Evolutionary conservation across 2,113 vertebrate species (phyloP), one percentile per base, ranked within the genome.

Genomic region (Triplophysa tibetana): DNA sequence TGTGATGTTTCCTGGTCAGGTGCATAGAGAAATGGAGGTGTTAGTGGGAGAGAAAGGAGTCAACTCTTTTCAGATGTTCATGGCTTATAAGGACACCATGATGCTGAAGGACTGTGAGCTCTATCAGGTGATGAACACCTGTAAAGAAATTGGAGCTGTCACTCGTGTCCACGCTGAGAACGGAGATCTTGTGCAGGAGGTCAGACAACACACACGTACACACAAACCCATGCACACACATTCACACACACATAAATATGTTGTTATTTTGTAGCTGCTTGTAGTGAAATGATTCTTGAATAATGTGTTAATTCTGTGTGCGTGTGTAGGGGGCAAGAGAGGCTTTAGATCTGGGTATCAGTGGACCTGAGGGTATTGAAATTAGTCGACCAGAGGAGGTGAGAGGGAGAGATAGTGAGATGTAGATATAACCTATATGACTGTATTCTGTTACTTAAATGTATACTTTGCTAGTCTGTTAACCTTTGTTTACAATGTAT

Each of bases 51-150:
- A 99, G 85, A 92, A 96, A 80, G 97, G 97, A 0, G 96, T 99
- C 75, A 99, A 97, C 88, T 98, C 97, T 8, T 99, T 99, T 87
- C 96, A 99, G 93, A 96, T 98, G 96, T 98, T 94, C 92, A 97
- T 98, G 97, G 94, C 96, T 84, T 99, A 99, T 86, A 99, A 98
- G 90, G 97, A 99, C 77, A 82, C 91, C 87, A 95, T 95, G 90
- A 98, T 99, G 96, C 94, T 99, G 85, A 93, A 95, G 80, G 97
- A 99, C 93, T 92, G 91, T 1, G 96, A 99, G 87, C 94, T 99
- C 41, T 98, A 96, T 89, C 97, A 98, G 90, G 96, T 87, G 23
- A 89, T 99, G 79, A 92, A 93, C 0, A 94, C 94, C 26, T 99
- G 97, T 87, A 97, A 95, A 70, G 95, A 97, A 90, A 88, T 98